Conservation (phyloP, 2,797 vertebrate genomes). For the Mionectes olivaceus region DNA sequence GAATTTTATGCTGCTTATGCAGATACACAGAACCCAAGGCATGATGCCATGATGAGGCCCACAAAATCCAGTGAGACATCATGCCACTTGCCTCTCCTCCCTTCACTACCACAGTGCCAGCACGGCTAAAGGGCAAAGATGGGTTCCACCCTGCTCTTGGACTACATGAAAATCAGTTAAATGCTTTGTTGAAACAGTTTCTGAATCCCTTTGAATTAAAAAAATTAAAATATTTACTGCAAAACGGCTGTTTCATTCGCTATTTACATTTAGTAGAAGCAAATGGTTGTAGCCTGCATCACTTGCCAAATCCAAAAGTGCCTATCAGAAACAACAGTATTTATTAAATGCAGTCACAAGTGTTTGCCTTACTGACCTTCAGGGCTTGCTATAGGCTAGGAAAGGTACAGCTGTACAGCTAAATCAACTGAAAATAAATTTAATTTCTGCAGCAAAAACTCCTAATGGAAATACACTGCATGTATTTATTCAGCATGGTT, state of each 20-base stretch:
- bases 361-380: neutral
- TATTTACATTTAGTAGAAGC: neutral
- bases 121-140: neutral
- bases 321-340: neutral
- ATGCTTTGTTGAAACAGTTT: neutral
- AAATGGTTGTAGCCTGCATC: neutral
- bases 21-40: neutral
- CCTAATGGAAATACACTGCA: neutral
- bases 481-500: neutral
- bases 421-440: neutral
- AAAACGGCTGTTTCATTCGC: neutral
- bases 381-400: neutral
- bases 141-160: neutral
- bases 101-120: neutral
- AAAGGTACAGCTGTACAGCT: neutral
- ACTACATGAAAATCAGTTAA: neutral
- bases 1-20: neutral
- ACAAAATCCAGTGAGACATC: accelerated
- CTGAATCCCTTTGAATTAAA: neutral
- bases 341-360: neutral
- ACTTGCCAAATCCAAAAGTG: neutral
- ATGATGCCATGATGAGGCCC: neutral
- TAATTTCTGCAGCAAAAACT: neutral
- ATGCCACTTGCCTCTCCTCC: neutral
- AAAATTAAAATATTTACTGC: neutral